Base-by-base conservation (phyloP, 2,888 invertebrate genomes). In the Deilephila porcellus region DNA sequence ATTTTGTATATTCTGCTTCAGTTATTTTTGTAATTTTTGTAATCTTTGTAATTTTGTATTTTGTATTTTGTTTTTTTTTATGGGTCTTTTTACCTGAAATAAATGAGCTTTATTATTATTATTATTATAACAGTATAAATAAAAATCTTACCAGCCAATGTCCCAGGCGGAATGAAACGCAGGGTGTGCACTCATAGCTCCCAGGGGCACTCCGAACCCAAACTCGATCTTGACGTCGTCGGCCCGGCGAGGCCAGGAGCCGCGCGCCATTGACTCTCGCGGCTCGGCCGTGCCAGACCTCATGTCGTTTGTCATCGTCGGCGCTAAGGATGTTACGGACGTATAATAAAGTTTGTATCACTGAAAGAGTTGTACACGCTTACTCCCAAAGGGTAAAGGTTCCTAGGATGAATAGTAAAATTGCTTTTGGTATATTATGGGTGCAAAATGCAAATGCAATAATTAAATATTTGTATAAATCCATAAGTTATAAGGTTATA, bases 171-270 rank as follows among this genome's bases (percentile, higher is more conserved):
- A 94, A 78, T 95, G 94, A 81, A 95, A 95, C 25, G 95, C 93
- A n/a, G 94, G 94, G 77, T 95, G 94, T 62, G 94, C 90, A 73
- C 93, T 94, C 94, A 95, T 95, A 74, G 94, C 88, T 29, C 95
- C 95, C 75, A 95, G 89, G 8, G 96, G 95, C 71, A 93, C 90
- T 60, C 95, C 94, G 70, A 94, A 93, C 0, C 94, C 94, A 25
- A 95, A 88, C 86, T 96, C 95, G 56, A 96, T 90, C 85, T 96
- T 96, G 76, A 96, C 93, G 72, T 96, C 95, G 60, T 95, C 95
- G 4, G 93, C 83, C 14, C 90, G 85, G 29, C 89, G 78, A 29
- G 86, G 82, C 92, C 92, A 91, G 32, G 91, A 88, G 1, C 89
- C 86, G 32, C 83, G 79, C 17, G 84, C 73, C 0, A 82, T 77